Evolutionary conservation across 1,140 invertebrate species (phyloP), one percentile per base, ranked within the genome.

Genomic region (Macrotrachela quadricornifera): DNA sequence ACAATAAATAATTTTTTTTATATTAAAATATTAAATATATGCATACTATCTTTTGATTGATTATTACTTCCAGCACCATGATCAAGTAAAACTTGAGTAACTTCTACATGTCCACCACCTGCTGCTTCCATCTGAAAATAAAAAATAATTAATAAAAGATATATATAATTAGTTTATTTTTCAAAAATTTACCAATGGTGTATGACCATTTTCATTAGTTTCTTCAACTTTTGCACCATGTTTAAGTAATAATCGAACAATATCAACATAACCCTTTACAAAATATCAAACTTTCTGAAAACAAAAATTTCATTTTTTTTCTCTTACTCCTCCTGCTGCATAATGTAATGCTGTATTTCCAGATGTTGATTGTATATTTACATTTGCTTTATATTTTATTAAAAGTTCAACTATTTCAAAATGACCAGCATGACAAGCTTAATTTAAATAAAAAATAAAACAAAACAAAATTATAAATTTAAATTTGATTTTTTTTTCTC

Each of bases 81-180:
- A 50, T 68, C 65, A 17, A 75, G 58, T 50, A 75, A 58, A 57
- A 66, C 71, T 52, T 69, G 65, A 38, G 73, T 90, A 84, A 95
- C 92, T 37, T 45, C 42, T 0, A 46, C 64, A 73, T 95, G 86
- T 0, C 91, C 91, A 12, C 87, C 86, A 57, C 85, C 90, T 37
- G 91, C 88, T 12, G 91, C 88, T 75, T 97, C 91, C 87, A 97
- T 96, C 3, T 97, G 72, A 21, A 91, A 91, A 1, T 97, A 94
- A 72, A 97, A 92, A 70, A 97, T 90, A 0, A 74, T 92, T 14
- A 42, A 14, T 42, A 14, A 14, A 13, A 1, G 2, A 14, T 42
- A 4, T 42, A 15, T 4, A 42, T 4, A 4, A 42, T 42, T 3
- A 42, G 4, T 14, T 40, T n/a, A 14, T 40, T 95, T 85, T 72